These are phyloP conservation scores for Drosophila willistoni DNA, from an alignment of 1,140 invertebrate species.

Conservation along the genomic window DNA sequence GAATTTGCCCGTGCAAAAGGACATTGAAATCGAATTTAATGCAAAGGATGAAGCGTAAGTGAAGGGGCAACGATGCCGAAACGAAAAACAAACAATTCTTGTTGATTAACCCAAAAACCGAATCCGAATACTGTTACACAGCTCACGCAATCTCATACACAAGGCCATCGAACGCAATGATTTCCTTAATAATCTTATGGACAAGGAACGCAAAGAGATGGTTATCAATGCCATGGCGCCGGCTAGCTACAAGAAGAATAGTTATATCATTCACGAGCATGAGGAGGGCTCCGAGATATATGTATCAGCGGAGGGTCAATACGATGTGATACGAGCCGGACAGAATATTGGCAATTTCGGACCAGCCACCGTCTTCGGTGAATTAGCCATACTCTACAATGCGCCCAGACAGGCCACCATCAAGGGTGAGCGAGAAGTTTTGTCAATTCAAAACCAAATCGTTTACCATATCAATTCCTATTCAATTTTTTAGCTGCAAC, in stretches of 20 bases:
- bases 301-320: slow-evolving; percentile 92
- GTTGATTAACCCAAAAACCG: slow-evolving; percentile 33
- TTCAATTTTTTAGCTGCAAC: slow-evolving; percentile 87
- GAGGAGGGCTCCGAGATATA: slow-evolving; percentile 92
- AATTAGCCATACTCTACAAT: slow-evolving; percentile 96
- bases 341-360: slow-evolving; percentile 91
- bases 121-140: slow-evolving; percentile 48
- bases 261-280: slow-evolving; percentile 94
- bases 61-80: slow-evolving; percentile 20
- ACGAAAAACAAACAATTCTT: slow-evolving; percentile 37
- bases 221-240: slow-evolving; percentile 97
- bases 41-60: slow-evolving; percentile 82
- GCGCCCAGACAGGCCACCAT: slow-evolving; percentile 94
- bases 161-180: slow-evolving; percentile 92
- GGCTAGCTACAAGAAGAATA: slow-evolving; percentile 89
- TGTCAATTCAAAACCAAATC: neutral
- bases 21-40: slow-evolving; percentile 75
- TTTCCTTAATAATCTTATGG: slow-evolving; percentile 95
- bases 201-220: slow-evolving; percentile 90
- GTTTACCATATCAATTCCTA: neutral
- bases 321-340: slow-evolving; percentile 93
- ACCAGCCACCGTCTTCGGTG: slow-evolving; percentile 95
- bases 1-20: slow-evolving; percentile 71
- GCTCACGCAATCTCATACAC: slow-evolving; percentile 84
- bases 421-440: slow-evolving; percentile 85